A percentile compares a stretch with the other conserved stretches of the same genome.
Evolutionary conservation across 2,113 vertebrate species (phyloP).

Genomic region (Aspidoscelis tigris): DNA sequence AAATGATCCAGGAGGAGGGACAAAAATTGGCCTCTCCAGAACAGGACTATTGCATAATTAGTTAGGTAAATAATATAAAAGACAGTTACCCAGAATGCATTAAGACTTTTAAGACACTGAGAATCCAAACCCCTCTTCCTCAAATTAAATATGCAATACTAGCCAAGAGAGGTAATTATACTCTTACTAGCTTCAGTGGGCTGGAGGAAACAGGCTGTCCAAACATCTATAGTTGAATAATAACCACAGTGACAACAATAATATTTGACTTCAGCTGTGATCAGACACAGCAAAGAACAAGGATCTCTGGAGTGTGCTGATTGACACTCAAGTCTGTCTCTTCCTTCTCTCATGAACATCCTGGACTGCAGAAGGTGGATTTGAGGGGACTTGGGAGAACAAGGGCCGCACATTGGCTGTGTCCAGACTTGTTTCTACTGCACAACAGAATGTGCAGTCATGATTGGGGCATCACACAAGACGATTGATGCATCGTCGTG

Average conservation of each 20-base stretch:
- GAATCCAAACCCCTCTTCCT: not conserved
- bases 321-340: too few relatives aligned
- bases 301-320: too few relatives aligned
- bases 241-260: not conserved
- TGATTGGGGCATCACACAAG: too few relatives aligned
- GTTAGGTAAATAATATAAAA: not conserved
- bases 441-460: too few relatives aligned
- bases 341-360: too few relatives aligned
- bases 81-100: not conserved
- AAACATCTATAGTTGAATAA: not conserved
- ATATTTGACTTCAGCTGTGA: not conserved
- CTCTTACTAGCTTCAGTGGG: conserved; percentile 1
- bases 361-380: too few relatives aligned
- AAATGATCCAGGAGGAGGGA: not conserved
- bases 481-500: too few relatives aligned
- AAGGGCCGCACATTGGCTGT: too few relatives aligned
- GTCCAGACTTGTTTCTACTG: too few relatives aligned
- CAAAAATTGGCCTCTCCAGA: not conserved
- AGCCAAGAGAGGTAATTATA: not conserved
- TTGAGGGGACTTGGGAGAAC: too few relatives aligned
- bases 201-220: not conserved
- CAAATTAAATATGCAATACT: not conserved
- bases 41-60: not conserved
- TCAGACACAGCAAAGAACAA: too few relatives aligned
- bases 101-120: not conserved